These are phyloP conservation scores for Phytoseiulus persimilis DNA, from an alignment of 2,888 invertebrate species.

Conservation along the genomic window DNA sequence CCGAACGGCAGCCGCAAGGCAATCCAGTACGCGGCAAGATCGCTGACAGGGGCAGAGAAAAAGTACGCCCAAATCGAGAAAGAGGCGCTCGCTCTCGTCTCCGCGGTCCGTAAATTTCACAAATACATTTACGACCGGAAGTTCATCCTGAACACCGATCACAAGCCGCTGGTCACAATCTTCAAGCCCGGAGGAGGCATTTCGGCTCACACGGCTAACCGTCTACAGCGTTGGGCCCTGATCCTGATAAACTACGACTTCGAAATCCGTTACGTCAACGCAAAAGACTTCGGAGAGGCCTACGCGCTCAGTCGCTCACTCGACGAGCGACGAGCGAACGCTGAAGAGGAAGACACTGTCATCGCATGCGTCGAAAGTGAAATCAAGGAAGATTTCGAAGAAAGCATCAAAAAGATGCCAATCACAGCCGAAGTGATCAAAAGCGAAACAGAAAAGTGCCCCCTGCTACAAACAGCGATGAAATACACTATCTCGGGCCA, in stretches of 20 bases:
- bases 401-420: neutral
- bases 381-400: too few relatives aligned
- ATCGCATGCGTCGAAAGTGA: too few relatives aligned
- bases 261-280: conserved; percentile 47
- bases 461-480: too few relatives aligned
- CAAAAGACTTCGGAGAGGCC: conserved; percentile 47
- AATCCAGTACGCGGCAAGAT: conserved; percentile 45
- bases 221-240: conserved; percentile 47
- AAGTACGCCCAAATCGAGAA: conserved; percentile 47
- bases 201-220: conserved; percentile 47
- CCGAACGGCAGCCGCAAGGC: conserved; percentile 49
- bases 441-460: conserved; percentile 15
- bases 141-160: conserved; percentile 51
- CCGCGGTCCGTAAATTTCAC: too few relatives aligned
- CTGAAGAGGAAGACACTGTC: too few relatives aligned
- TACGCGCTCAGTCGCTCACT: conserved; percentile 48
- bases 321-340: neutral
- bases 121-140: conserved; percentile 47
- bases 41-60: conserved; percentile 44
- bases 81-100: conserved; percentile 50
- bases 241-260: conserved; percentile 49
- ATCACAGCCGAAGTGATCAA: conserved; percentile 21
- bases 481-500: too few relatives aligned
- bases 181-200: conserved; percentile 39
- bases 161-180: conserved; percentile 49